Evolutionary conservation across 2,797 vertebrate genomes (phyloP), one percentile per base, ranked within the genome.

Genomic region (Eleutherodactylus coqui): DNA sequence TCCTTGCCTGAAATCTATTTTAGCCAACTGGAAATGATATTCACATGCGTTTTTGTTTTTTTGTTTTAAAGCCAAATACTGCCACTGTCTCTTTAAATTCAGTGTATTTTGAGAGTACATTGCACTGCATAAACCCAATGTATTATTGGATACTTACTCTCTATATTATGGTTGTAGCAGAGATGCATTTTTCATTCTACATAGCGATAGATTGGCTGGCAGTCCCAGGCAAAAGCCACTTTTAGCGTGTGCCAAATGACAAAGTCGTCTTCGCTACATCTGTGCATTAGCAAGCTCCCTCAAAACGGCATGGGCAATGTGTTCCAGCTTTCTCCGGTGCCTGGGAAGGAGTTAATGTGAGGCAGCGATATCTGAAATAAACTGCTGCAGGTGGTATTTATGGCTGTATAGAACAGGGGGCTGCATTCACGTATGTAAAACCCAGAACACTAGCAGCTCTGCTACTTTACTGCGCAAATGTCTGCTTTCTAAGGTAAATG

Each of bases 401-500:
- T 83, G 75, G 69, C 86, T 13, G 41, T n/a, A 27, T 36, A 75
- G 86, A 87, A 87, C 86, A 87, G 86, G 86, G 75, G 82, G 27
- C 53, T 67, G 76, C 77, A 87, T 87, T 87, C 76, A 87, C 41
- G 10, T 64, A 75, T 36, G 24, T 11, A 45, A 64, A 79, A 84
- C 76, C 79, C 81, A 79, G 43, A 84, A 84, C 82, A 51, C 51
- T 53, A 58, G 24, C 67, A 24, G 82, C 67, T 80, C 82, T 84
- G 86, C 53, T 34, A 84, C 67, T 79, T 79, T 84, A 87, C 82
- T 75, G 75, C 21, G 64, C 81, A 83, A 67, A 87, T 47, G 81
- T 84, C 86, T 87, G 75, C 75, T 69, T 78, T 72, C 53, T 87
- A 87, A 84, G 77, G 86, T 84, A 87, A 87, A 87, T 79, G 86